A percentile compares a stretch with the other conserved stretches of the same genome.
Conservation (phyloP, 2,797 vertebrate genomes). For the Sphenodon punctatus region DNA sequence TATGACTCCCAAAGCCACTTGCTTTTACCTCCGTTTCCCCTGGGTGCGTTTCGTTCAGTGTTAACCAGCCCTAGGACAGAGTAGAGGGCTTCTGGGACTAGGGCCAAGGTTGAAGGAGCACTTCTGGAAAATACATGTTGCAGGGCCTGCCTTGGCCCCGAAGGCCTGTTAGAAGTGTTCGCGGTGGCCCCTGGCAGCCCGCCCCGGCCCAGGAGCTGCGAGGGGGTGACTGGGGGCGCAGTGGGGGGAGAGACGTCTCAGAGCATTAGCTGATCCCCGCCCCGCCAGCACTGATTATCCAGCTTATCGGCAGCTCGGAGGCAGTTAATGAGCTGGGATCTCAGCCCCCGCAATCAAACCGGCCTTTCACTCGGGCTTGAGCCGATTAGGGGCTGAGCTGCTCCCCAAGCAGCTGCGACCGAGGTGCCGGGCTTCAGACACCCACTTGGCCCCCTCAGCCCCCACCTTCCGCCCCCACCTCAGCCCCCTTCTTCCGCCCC, state of each 20-base stretch:
- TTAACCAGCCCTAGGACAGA: background rate
- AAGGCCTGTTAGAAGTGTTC: background rate
- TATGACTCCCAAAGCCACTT: too few relatives aligned
- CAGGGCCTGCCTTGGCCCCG: too few relatives aligned
- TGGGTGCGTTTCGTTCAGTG: too few relatives aligned
- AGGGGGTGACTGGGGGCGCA: background rate
- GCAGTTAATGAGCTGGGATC: background rate
- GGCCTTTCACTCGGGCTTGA: background rate
- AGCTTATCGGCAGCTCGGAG: constrained; percentile 2
- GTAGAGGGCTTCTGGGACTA: too few relatives aligned
- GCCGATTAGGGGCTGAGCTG: background rate
- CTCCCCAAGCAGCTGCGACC: background rate
- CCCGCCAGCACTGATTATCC: background rate
- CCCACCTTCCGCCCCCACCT: background rate
- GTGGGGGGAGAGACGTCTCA: background rate
- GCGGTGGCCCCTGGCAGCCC: too few relatives aligned
- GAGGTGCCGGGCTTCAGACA: too few relatives aligned
- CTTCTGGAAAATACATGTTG: too few relatives aligned
- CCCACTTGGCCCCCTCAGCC: too few relatives aligned
- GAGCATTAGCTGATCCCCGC: background rate
- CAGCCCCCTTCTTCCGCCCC: background rate
- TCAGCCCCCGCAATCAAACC: background rate
- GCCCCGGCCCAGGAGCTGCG: background rate
- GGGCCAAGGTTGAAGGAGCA: background rate
- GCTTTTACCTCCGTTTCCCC: too few relatives aligned